A percentile compares a stretch with the other conserved stretches of the same genome.
Conservation (phyloP, 2,888 invertebrate species). For the Drosophila ochracea region DNA sequence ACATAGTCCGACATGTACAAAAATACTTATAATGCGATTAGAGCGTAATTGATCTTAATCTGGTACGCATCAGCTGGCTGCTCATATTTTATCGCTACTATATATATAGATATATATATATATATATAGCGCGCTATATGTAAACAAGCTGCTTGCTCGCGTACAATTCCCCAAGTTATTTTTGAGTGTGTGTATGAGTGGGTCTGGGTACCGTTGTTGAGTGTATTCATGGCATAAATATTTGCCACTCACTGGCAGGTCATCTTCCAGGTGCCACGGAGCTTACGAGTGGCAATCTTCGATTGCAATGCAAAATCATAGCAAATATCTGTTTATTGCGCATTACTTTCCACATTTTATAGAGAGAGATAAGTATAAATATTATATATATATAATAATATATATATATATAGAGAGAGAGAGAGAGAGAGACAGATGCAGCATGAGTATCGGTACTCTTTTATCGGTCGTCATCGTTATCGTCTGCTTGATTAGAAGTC, state of each 20-base stretch:
- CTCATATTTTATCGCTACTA: conserved; percentile 57
- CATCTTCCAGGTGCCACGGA: not conserved
- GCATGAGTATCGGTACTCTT: not conserved
- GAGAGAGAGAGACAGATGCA: not conserved
- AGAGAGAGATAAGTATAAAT: not conserved
- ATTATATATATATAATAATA: no score
- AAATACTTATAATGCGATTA: not conserved
- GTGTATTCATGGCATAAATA: conserved; percentile 50
- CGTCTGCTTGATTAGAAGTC: conserved; percentile 21
- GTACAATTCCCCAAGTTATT: conserved; percentile 26
- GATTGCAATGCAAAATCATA: conserved; percentile 33
- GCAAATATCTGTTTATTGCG: conserved; percentile 38
- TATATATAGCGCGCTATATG: conserved; percentile 11
- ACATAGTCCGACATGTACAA: no score
- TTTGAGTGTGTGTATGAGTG: conserved; percentile 21
- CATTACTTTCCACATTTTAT: conserved; percentile 52
- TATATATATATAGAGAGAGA: not conserved
- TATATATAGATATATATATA: not conserved
- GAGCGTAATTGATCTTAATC: conserved; percentile 22
- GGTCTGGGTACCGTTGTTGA: conserved; percentile 10
- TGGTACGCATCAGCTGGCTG: conserved; percentile 32
- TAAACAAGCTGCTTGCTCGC: conserved; percentile 22
- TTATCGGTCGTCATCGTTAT: conserved; percentile 30
- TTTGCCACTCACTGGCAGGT: conserved; percentile 45
- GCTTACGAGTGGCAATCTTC: conserved; percentile 18